Evolutionary conservation across 2,797 vertebrate species (phyloP), one percentile per base, ranked within the genome.

Genomic region (Ctenopoma multispine): DNA sequence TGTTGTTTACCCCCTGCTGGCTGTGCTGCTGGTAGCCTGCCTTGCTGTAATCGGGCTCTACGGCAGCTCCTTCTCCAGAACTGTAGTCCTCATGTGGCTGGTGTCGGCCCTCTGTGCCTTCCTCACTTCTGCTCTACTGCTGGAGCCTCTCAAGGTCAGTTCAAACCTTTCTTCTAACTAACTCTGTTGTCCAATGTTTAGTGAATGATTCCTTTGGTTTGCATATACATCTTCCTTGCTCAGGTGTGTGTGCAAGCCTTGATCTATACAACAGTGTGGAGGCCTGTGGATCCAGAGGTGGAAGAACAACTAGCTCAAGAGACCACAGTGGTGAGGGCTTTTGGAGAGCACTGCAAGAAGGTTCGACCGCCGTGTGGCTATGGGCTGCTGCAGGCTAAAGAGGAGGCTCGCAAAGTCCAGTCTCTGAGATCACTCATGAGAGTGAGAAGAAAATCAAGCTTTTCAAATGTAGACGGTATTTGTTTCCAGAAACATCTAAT

Each of bases 91-190:
- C 48, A 91, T 94, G 93, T 96, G 94, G 95, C 87, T 96, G 20
- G 61, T 87, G 6, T 94, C 94, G 0, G 65, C 80, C 4, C 21
- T 91, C 34, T 93, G 88, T 8, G 93, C 94, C 38, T 90, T 95
- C 65, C 78, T 95, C 43, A 89, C 93, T 46, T 95, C 95, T 1
- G 86, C 87, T 65, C 56, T 95, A 66, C 75, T 96, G 24, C 84
- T 96, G 79, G 95, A 96, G 68, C 95, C 94, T 63, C 70, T 95
- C 20, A 93, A 92, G 80, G 95, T 95, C 49, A 90, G 72, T 61
- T 51, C 27, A 72, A 21, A 57, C 29, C 7, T 7, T 23, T 31
- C 15, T 8, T 24, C 18, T 18, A 36, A 34, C 43, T 23, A 56
- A 13, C 14, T 41, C 3, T 1, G 11, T 4, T 49, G 23, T 57